Base-by-base conservation (phyloP, 2,888 invertebrate genomes). In the Megalurothrips usitatus region DNA sequence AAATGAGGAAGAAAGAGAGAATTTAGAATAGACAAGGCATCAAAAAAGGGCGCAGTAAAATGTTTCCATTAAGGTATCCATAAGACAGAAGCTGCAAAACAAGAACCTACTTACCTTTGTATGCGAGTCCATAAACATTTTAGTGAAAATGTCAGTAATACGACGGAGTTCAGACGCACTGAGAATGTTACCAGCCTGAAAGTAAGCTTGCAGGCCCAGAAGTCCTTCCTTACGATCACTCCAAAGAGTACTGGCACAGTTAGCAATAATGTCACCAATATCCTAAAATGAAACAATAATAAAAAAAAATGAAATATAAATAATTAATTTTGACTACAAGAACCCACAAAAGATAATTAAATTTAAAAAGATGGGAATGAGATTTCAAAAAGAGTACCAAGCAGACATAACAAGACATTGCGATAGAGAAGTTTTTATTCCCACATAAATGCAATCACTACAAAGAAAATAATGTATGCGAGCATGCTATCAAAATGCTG, bases 51-150 rank as follows among this genome's bases (percentile, higher is more conserved):
- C 34, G 12, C 10, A 79, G 0, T 2, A 81, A 48, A 75, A 79
- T 28, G 34, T 43, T 80, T 47, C 63, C n/a, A 23, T 10, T 52
- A 47, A 58, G 34, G 34, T 43, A 43, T 43, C 6, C 6, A 43
- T 43, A 6, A n/a, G n/a, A n/a, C 6, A 43, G 3, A 43, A 43
- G 34, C 6, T 43, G 3, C 34, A 43, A 43, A 43, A 43, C 3
- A 2, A 63, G 23, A 26, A 58, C 78, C 19, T 49, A 47, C 81
- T 82, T 85, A 89, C 90, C 89, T 96, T 94, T 85, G 97, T 92
- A 89, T 98, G 96, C 3, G 97, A 95, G 88, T 99, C 98, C 91
- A 97, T 96, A 87, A 99, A 98, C 96, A 98, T 96, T 89, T 96
- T 94, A 83, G 96, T 94, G 86, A 98, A 95, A 83, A 96, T 93